Evolutionary conservation across 2,113 vertebrate genomes (phyloP).

Genomic region (Carassius carassius): DNA sequence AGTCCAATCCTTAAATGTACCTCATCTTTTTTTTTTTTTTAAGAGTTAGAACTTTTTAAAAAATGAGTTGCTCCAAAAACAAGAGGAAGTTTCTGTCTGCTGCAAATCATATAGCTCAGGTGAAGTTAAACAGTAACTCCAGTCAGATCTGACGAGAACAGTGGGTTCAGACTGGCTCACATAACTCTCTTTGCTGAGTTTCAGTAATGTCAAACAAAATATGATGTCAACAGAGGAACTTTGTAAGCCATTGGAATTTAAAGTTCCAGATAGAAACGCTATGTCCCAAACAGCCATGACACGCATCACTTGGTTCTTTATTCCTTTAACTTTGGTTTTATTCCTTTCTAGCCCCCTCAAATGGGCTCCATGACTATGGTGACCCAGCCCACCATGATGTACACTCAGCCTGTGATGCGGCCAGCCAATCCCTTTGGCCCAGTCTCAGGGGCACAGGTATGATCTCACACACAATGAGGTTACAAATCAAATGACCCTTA

Average conservation of each 20-base stretch:
- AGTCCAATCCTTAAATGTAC: not conserved
- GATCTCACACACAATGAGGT: not conserved
- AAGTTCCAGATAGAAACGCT: not conserved
- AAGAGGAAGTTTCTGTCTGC: not conserved
- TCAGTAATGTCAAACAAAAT: not conserved
- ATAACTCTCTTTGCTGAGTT: constrained; percentile 6
- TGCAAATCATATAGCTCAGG: not conserved
- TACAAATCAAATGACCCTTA: not conserved
- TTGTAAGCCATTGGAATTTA: not conserved
- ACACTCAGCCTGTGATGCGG: constrained; percentile 91
- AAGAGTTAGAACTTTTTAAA: not conserved
- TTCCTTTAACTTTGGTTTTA: not conserved
- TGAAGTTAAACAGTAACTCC: constrained; percentile 39
- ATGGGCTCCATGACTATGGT: constrained; percentile 89
- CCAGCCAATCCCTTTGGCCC: constrained; percentile 90
- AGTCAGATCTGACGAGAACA: not conserved
- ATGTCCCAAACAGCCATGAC: not conserved
- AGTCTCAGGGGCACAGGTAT: constrained; percentile 91
- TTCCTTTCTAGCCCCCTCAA: constrained; percentile 78
- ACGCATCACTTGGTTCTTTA: not conserved
- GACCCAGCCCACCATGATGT: constrained; percentile 94
- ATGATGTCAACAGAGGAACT: not conserved
- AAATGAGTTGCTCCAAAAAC: not conserved
- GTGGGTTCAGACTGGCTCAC: not conserved
- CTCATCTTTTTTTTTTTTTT: not conserved